Base-by-base conservation (phyloP, 2,888 invertebrate genomes). In the Pseudococcus viburni region DNA sequence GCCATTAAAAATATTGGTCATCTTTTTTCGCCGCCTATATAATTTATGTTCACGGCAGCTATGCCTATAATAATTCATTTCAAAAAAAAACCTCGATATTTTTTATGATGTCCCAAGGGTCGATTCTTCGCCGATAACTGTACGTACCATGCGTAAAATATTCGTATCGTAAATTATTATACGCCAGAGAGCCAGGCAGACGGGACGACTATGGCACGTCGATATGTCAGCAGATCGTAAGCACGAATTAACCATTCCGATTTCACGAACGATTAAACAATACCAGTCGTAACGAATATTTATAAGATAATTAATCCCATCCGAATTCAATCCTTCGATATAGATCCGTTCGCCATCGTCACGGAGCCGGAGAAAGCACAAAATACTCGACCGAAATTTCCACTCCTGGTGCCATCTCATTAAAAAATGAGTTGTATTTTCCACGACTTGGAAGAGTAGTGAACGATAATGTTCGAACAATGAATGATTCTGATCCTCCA, bases 171-270 rank as follows among this genome's bases (percentile, higher is more conserved):
- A 73, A 73, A 73, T 73, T 73, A 33, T 12, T 12, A 68, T n/a
- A 8, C 12, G 48, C 4, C 5, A 3, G n/a, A 19, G n/a, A 59
- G 42, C 42, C 42, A 42, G n/a, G 59, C 48, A 8, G 22, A 59
- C n/a, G 59, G 59, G 59, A n/a, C 59, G 59, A 59, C 59, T 22
- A 12, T 33, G 17, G 33, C 64, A 3, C 73, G 33, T 73, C 73
- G 73, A 73, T 73, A 73, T 73, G 73, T 73, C 73, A 73, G 73
- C 73, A 73, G 73, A 73, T 73, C 73, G 73, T 33, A 73, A 73
- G 73, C 73, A 73, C 73, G 73, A 73, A 73, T 73, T 73, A 73
- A 22, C 64, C 9, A 64, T 64, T 33, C 19, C 73, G 73, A 73
- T 73, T 73, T 73, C 73, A 73, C 73, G 73, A 33, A 73, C 73